Evolutionary conservation across 1,140 invertebrate species (phyloP).

Genomic region (Ceratoteleas bidentatus): DNA sequence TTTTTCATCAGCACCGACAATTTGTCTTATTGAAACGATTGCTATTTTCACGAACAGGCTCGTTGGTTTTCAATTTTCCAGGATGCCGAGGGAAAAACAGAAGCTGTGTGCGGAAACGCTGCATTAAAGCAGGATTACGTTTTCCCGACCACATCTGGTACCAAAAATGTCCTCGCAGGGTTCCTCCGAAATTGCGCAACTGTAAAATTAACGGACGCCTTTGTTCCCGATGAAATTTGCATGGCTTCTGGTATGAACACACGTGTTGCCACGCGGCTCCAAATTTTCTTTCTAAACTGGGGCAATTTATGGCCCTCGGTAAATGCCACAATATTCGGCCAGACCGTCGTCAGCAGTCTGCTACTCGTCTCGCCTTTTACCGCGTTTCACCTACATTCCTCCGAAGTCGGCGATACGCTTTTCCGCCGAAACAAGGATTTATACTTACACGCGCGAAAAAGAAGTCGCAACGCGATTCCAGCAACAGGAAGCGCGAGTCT

Average conservation of each 20-base stretch:
- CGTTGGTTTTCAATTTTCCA: too few species aligned
- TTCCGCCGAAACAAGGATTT: conserved; percentile 65
- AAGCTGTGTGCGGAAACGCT: too few species aligned
- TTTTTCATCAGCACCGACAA: too few species aligned
- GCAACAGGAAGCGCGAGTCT: conserved; percentile 18
- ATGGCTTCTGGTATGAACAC: conserved; percentile 65
- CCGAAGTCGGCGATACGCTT: conserved; percentile 44
- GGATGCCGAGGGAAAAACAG: too few species aligned
- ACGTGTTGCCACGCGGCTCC: conserved; percentile 67
- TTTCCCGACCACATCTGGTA: too few species aligned
- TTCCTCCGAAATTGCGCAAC: conserved; percentile 57
- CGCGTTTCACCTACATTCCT: conserved; percentile 42
- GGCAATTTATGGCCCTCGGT: conserved; percentile 77
- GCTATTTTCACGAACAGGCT: too few species aligned
- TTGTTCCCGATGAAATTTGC: conserved; percentile 69
- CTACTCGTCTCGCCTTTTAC: conserved; percentile 52
- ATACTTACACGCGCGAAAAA: conserved; percentile 44
- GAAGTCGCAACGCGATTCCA: conserved; percentile 15
- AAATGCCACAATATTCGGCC: conserved; percentile 72
- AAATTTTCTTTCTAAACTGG: conserved; percentile 76
- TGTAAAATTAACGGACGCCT: conserved; percentile 49
- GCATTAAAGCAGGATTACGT: too few species aligned
- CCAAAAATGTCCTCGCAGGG: too few species aligned
- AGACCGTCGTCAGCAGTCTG: conserved; percentile 54
- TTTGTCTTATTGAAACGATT: too few species aligned